Evolutionary conservation across 2,113 vertebrate genomes (phyloP), one percentile per base, ranked within the genome.

Genomic region (Crotalus viridis): DNA sequence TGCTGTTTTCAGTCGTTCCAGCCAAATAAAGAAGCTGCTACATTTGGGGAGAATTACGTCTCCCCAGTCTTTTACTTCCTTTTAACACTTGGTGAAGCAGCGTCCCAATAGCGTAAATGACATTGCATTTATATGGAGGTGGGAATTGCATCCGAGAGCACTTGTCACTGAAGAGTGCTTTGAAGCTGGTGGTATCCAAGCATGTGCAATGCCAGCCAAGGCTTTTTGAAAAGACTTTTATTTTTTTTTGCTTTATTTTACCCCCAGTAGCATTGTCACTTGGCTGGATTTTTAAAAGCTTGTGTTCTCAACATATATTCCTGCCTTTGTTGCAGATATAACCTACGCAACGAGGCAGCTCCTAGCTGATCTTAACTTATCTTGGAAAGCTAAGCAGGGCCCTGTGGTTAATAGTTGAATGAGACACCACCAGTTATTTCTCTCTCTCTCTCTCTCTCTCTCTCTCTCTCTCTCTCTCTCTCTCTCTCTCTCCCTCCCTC

Each of bases 11-110:
- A 64, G 94, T 95, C 91, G 85, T 86, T 95, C 93, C 92, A 95
- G 96, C 95, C 94, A 96, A 97, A 96, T 95, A 85, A 92, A 93
- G 94, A 95, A 88, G 52, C 33, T n/a, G 74, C 91, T 92, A n/a
- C 69, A 0, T 91, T 61, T 69, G 92, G 15, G 81, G 3, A 22
- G 1, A 8, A 59, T 26, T 87, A 88, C 87, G 24, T 0, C 94
- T 92, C 91, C 51, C 52, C 94, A 88, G 0, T 93, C 94, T 26
- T 17, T 92, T 59, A 1, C 54, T 0, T 0, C 46, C 51, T 56
- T 94, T 94, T 90, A 90, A 55, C 91, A 85, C 92, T 94, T 86
- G 94, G n/a, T 24, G 4, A 89, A 81, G 85, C 87, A 21, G 4
- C 89, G 57, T 52, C 95, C 85, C 85, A 88, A 90, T 46, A 64